Base-by-base conservation (phyloP, 1,140 invertebrate genomes). In the Antheraea pernyi region DNA sequence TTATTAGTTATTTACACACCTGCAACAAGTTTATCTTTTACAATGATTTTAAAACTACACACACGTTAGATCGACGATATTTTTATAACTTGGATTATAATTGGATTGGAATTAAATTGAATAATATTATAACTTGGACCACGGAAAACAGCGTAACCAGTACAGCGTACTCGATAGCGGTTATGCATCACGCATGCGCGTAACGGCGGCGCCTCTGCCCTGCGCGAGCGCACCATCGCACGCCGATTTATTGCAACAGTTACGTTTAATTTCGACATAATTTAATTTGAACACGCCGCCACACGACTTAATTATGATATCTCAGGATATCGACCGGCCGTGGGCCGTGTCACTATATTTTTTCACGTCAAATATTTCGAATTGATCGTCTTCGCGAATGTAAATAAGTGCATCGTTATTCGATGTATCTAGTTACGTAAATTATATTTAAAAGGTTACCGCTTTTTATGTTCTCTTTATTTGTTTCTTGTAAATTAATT, bases 281-380 rank as follows among this genome's bases (percentile, higher is more conserved):
- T 85, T 91, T 88, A 88, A 88, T 88, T 88, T 86, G 82, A 89
- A 91, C 89, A 91, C 82, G 86, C 78, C 81, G 77, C 80, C 64
- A 70, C 75, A 65, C 68, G 79, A 81, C 81, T 91, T 91, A 89
- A 91, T 91, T 91, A 91, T 89, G 84, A 91, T 90, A 90, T 83
- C 85, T 78, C 46, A 66, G 19, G 61, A 62, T 62, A 62, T 62
- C 61, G 61, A 37, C 19, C 61, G 61, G 18, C 11, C 16, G 36
- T 37, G 22, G 22, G 22, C 30, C 61, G 61, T 62, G 61, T 62
- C 61, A 30, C 5, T n/a, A 7, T 3, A 13, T 62, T 62, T 62
- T 62, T 62, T 11, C 11, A 53, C 46, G 46, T 53, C 46, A 16
- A 53, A 53, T 10, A 16, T 16, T 13, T 16, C 13, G 46, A 53